A percentile compares a stretch with the other conserved stretches of the same genome.
Evolutionary conservation across 2,888 invertebrate species (phyloP).

Genomic region (Drosophila macrospina): DNA sequence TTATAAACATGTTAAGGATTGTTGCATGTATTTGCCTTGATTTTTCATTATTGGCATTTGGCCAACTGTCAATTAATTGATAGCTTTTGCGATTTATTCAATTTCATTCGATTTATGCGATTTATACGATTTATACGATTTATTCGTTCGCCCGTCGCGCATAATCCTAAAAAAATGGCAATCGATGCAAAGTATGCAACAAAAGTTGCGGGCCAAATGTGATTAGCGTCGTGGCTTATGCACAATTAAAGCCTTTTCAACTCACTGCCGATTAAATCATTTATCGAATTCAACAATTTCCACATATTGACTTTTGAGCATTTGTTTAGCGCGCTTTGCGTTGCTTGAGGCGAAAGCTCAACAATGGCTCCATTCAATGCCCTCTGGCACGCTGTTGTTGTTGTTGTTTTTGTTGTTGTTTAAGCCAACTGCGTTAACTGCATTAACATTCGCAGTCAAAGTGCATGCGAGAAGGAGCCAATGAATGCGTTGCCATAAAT

Average conservation of each 20-base stretch:
- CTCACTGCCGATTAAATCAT: background rate
- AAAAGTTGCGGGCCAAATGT: background rate
- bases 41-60: conserved; percentile 44
- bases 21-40: conserved; percentile 15
- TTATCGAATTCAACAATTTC: background rate
- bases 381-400: conserved; percentile 7
- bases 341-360: conserved; percentile 7
- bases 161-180: conserved; percentile 13
- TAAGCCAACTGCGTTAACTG: conserved; percentile 18
- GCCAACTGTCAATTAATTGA: conserved; percentile 66
- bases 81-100: conserved; percentile 36
- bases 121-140: conserved; percentile 3
- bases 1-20: conserved; percentile 47
- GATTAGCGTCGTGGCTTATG: conserved; percentile 11
- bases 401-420: conserved; percentile 5
- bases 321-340: conserved; percentile 12
- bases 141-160: background rate
- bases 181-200: conserved; percentile 40
- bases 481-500: conserved; percentile 1
- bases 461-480: conserved; percentile 9
- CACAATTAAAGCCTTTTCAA: conserved; percentile 14
- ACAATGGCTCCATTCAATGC: conserved; percentile 8
- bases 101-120: conserved; percentile 14
- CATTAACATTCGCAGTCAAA: conserved; percentile 10
- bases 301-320: conserved; percentile 16